A percentile compares a stretch with the other conserved stretches of the same genome.
These are phyloP conservation scores for Melanotaenia trifasciata DNA, from an alignment of 2,797 vertebrate genomes.

Conservation along the genomic window DNA sequence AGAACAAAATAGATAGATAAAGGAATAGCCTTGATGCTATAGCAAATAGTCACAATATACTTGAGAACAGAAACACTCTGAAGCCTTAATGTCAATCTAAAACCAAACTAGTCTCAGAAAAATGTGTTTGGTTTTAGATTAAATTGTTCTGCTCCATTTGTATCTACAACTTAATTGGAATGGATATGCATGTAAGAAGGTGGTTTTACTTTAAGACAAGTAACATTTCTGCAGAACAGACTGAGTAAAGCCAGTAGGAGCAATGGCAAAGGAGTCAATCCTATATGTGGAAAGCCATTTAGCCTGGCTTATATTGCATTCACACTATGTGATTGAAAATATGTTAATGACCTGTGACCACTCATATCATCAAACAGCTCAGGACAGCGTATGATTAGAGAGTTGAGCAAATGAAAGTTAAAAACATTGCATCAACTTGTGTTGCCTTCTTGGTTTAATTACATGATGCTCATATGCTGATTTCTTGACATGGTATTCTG, in stretches of 20 bases:
- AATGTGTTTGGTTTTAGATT: background rate
- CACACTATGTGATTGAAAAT: constrained; percentile 25
- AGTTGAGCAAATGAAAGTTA: constrained; percentile 6
- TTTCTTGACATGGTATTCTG: background rate
- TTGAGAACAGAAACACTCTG: background rate
- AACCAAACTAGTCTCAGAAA: background rate
- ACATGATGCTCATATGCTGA: background rate
- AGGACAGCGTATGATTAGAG: constrained; percentile 2
- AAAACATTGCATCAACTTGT: constrained; percentile 9
- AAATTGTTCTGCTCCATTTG: background rate
- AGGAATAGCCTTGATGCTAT: background rate
- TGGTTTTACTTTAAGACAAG: background rate
- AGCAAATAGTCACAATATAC: background rate
- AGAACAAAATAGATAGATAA: constrained; percentile 1
- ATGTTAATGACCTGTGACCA: constrained; percentile 28
- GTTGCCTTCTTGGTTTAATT: background rate
- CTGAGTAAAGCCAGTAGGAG: constrained; percentile 1
- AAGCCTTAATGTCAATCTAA: background rate
- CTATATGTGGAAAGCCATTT: constrained; percentile 18
- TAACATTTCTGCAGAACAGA: background rate
- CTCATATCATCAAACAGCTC: constrained; percentile 24
- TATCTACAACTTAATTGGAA: background rate
- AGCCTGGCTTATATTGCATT: constrained; percentile 10
- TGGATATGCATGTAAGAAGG: background rate
- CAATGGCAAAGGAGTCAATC: constrained; percentile 1